These are phyloP conservation scores for Pagrus major DNA, from an alignment of 2,113 vertebrate species.

Conservation along the genomic window DNA sequence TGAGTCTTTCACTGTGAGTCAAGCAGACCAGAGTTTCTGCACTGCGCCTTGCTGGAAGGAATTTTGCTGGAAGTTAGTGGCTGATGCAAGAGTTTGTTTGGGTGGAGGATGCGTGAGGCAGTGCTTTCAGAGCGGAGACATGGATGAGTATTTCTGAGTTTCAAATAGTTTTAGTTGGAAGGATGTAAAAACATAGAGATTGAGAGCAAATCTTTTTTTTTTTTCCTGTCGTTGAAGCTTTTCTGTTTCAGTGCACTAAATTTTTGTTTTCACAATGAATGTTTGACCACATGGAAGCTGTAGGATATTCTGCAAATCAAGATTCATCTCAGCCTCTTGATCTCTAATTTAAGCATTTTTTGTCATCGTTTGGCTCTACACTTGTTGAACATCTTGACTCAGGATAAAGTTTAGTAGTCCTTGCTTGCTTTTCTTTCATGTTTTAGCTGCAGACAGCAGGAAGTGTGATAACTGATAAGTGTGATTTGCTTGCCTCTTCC, in stretches of 20 bases:
- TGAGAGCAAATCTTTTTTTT: background rate
- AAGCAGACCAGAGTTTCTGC: background rate
- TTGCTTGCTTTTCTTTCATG: background rate
- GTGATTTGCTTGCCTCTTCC: conserved; percentile 12
- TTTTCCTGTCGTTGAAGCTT: background rate
- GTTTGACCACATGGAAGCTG: background rate
- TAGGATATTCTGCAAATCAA: background rate
- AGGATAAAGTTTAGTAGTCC: no score
- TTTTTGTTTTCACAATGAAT: background rate
- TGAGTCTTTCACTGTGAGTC: no score
- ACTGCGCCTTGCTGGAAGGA: background rate
- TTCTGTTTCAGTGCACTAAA: background rate
- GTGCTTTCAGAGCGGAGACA: background rate
- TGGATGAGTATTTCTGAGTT: background rate
- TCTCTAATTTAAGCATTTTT: background rate
- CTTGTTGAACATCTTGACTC: background rate
- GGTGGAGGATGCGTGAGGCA: conserved; percentile 3
- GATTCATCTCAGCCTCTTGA: background rate
- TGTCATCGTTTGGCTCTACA: background rate
- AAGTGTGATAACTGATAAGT: background rate
- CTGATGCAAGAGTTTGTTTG: conserved; percentile 69
- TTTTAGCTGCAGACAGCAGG: background rate
- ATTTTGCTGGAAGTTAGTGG: conserved; percentile 11
- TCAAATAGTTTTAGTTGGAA: no score
- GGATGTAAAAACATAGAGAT: background rate